Percentiles rank a stretch among this genome's conserved stretches.
Evolutionary conservation across 2,888 invertebrate genomes (phyloP).

Genomic region (Macrophya alboannulata): DNA sequence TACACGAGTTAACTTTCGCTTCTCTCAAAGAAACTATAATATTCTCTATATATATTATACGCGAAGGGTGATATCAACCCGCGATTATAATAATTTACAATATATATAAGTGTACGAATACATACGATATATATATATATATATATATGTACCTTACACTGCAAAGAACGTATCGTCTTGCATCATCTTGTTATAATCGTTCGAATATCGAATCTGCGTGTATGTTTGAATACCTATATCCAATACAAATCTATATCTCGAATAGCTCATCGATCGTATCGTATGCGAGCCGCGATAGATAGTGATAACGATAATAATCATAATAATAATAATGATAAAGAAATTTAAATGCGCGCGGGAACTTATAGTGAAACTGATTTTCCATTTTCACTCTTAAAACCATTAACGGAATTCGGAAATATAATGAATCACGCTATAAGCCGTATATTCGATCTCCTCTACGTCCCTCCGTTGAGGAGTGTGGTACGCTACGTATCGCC

Average conservation of each 20-base stretch:
- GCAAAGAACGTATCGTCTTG: neutral
- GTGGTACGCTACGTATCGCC: constrained; percentile 65
- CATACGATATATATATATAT: neutral
- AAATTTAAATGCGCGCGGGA: neutral
- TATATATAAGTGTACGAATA: neutral
- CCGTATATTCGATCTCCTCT: constrained; percentile 66
- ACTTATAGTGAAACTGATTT: neutral
- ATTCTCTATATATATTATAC: neutral
- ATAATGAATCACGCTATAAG: constrained; percentile 59
- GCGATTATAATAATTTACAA: neutral
- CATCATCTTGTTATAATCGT: neutral
- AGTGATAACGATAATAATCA: neutral
- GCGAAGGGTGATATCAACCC: neutral
- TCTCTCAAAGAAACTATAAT: neutral
- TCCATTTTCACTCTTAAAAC: neutral
- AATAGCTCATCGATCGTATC: neutral
- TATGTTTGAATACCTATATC: neutral
- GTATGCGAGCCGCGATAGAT: neutral
- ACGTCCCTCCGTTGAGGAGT: constrained; percentile 68
- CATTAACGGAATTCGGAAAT: neutral
- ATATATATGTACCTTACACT: neutral
- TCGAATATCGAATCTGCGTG: neutral
- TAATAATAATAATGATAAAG: neutral
- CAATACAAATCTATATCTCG: neutral
- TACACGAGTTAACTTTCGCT: constrained; percentile 28